A percentile compares a stretch with the other conserved stretches of the same genome.
These are phyloP conservation scores for Chaunax sp. DNA, from an alignment of 2,797 vertebrate genomes.

Conservation along the genomic window DNA sequence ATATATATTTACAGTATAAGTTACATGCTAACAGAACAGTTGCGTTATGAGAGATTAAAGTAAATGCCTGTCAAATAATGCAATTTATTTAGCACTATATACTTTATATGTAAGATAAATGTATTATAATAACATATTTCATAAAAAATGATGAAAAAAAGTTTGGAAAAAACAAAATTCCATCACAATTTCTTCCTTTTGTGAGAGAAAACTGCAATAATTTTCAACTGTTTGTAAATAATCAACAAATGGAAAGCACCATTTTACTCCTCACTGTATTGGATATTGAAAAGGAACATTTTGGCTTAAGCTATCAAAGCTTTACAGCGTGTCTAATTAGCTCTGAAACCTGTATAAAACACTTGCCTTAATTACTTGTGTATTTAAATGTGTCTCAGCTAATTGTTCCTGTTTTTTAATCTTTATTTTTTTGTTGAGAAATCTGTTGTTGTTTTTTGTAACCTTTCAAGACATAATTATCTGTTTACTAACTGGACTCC, in stretches of 20 bases:
- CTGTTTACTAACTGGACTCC: slow-evolving; percentile 51
- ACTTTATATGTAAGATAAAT: too few species aligned
- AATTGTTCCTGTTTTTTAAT: neutral
- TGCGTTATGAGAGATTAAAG: neutral
- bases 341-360: neutral
- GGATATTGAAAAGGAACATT: neutral
- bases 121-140: too few species aligned
- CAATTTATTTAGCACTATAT: too few species aligned
- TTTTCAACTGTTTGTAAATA: slow-evolving; percentile 6
- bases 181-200: too few species aligned
- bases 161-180: too few species aligned
- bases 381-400: neutral
- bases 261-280: neutral
- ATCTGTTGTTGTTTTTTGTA: slow-evolving; percentile 20
- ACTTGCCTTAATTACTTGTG: neutral
- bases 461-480: slow-evolving; percentile 37
- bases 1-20: too few species aligned
- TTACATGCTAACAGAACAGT: neutral
- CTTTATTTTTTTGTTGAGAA: neutral
- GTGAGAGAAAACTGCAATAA: neutral
- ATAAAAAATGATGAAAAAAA: too few species aligned
- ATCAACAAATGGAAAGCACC: neutral
- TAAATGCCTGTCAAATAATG: neutral
- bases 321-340: slow-evolving; percentile 1
- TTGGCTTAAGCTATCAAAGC: neutral